Conservation (phyloP, 2,113 vertebrate species). For the Malurus elegans region DNA sequence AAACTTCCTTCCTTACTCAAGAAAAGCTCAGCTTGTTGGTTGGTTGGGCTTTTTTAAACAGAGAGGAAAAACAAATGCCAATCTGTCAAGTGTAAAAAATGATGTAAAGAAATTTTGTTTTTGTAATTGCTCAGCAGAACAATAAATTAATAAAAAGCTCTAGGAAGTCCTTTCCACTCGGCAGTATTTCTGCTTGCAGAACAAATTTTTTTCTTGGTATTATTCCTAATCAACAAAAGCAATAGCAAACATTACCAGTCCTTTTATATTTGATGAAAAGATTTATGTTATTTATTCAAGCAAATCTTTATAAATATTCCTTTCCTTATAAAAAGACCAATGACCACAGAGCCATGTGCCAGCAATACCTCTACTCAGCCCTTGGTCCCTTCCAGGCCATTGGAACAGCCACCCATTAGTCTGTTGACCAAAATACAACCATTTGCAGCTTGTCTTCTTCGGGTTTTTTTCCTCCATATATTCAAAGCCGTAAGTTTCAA, state of each 20-base stretch:
- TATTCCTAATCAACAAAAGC: background rate
- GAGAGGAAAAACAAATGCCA: conserved; percentile 6
- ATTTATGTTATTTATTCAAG: background rate
- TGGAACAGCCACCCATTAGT: background rate
- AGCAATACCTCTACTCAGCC: background rate
- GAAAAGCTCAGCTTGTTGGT: background rate
- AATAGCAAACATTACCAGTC: background rate
- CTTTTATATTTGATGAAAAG: background rate
- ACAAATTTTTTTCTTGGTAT: background rate
- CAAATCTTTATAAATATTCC: background rate
- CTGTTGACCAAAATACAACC: background rate
- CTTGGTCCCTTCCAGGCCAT: background rate
- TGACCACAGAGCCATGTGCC: accelerated
- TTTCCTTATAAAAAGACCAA: accelerated
- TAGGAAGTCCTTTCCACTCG: background rate
- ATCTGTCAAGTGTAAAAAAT: background rate
- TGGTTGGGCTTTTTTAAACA: background rate
- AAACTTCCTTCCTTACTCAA: background rate
- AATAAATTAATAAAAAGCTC: background rate
- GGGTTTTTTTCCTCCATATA: background rate
- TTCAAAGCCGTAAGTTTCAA: background rate
- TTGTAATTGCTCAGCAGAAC: background rate
- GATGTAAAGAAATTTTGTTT: conserved; percentile 10
- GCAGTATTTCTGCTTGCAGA: background rate
- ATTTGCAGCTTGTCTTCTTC: background rate